A percentile compares a stretch with the other conserved stretches of the same genome.
Conservation (phyloP, 2,113 vertebrate species). For the Mugil cephalus region DNA sequence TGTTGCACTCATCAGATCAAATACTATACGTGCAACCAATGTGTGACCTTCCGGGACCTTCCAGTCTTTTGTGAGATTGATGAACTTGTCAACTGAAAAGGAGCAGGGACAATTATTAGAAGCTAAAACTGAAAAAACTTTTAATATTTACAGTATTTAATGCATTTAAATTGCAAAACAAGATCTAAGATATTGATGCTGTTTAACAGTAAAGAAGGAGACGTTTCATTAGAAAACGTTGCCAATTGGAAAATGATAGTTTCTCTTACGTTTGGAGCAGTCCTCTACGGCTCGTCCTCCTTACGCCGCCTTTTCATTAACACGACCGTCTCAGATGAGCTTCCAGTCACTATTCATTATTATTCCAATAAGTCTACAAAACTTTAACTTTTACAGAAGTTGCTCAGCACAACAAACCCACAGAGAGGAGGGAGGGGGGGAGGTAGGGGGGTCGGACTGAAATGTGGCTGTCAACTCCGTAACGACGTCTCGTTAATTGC, state of each 20-base stretch:
- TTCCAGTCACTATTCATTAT: slow-evolving; percentile 34
- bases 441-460: no score
- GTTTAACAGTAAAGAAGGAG: neutral
- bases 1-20: slow-evolving; percentile 4
- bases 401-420: slow-evolving; percentile 24
- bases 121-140: neutral
- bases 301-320: slow-evolving; percentile 24
- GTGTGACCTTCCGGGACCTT: neutral
- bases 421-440: neutral
- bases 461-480: slow-evolving; percentile 37
- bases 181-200: neutral
- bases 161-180: neutral
- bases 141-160: neutral
- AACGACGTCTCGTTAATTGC: slow-evolving; percentile 43
- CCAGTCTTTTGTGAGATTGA: neutral
- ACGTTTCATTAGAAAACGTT: slow-evolving; percentile 3
- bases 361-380: slow-evolving; percentile 31
- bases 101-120: neutral
- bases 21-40: neutral
- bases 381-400: slow-evolving; percentile 38
- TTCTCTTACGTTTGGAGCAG: slow-evolving; percentile 17
- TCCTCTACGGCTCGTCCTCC: slow-evolving; percentile 31
- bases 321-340: slow-evolving; percentile 29
- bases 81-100: neutral
- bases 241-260: slow-evolving; percentile 13